A percentile compares a stretch with the other conserved stretches of the same genome.
These are phyloP conservation scores for Gerris lacustris DNA, from an alignment of 2,888 invertebrate species.

Conservation along the genomic window DNA sequence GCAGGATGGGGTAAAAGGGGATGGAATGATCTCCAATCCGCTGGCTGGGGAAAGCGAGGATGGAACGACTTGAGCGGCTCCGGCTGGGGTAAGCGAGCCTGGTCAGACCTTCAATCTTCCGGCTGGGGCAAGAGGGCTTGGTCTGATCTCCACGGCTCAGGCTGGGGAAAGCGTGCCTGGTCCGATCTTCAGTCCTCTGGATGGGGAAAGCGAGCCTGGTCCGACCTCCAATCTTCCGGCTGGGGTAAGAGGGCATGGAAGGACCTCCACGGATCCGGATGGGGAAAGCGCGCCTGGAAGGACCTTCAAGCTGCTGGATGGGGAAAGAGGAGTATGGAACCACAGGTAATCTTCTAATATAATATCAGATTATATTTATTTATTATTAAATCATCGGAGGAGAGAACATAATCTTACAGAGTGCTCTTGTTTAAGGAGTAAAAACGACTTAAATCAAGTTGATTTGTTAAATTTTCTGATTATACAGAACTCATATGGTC, in stretches of 20 bases:
- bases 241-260: constrained; percentile 50
- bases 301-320: constrained; percentile 43
- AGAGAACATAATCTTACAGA: too few relatives aligned
- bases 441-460: too few relatives aligned
- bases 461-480: too few relatives aligned
- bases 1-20: constrained; percentile 22
- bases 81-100: constrained; percentile 23
- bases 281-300: constrained; percentile 42
- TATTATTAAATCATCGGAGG: too few relatives aligned
- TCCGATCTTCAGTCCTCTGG: constrained; percentile 19
- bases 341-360: too few relatives aligned
- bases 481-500: too few relatives aligned
- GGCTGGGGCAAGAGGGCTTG: constrained; percentile 22
- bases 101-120: constrained; percentile 20
- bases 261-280: constrained; percentile 40
- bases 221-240: constrained; percentile 25
- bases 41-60: constrained; percentile 22
- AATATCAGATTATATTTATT: too few relatives aligned
- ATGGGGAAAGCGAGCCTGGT: constrained; percentile 48
- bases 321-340: constrained; percentile 42
- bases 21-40: constrained; percentile 22
- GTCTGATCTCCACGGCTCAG: constrained; percentile 11
- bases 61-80: constrained; percentile 10
- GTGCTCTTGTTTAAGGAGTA: too few relatives aligned
- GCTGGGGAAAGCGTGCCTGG: constrained; percentile 30